Evolutionary conservation across 2,113 vertebrate genomes (phyloP).

Genomic region (Cyrtonyx montezumae): DNA sequence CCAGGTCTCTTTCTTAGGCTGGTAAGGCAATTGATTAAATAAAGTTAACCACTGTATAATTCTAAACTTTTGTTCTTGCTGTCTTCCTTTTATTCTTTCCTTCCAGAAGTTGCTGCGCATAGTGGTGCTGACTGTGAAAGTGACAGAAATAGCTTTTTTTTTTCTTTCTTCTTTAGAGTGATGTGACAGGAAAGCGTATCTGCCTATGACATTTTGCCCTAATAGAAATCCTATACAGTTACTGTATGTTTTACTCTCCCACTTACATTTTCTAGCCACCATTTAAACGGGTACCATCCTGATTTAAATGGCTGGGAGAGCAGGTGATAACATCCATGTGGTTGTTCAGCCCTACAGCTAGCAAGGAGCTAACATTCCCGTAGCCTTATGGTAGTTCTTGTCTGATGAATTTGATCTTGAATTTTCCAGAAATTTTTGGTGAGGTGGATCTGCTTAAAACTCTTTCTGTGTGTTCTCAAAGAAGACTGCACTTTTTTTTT

Average conservation of each 20-base stretch:
- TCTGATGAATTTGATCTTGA: not conserved
- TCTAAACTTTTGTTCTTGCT: slow-evolving; percentile 52
- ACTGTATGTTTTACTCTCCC: not conserved
- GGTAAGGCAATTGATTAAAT: slow-evolving; percentile 51
- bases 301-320: not conserved
- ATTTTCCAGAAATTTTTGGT: not conserved
- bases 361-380: not conserved
- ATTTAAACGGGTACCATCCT: not conserved
- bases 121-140: slow-evolving; percentile 36
- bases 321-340: not conserved
- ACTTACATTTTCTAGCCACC: not conserved
- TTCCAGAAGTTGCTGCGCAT: slow-evolving; percentile 62
- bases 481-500: not conserved
- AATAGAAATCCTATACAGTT: not conserved
- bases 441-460: not conserved
- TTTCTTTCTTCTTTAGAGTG: not conserved
- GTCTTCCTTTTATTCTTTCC: slow-evolving; percentile 51
- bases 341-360: not conserved
- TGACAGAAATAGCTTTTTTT: not conserved
- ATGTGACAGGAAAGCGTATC: not conserved
- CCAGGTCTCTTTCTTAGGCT: slow-evolving; percentile 37
- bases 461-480: not conserved
- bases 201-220: not conserved
- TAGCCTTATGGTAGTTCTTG: not conserved
- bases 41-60: slow-evolving; percentile 38